Conservation (phyloP, 2,113 vertebrate genomes). For the Polypterus bichir region DNA sequence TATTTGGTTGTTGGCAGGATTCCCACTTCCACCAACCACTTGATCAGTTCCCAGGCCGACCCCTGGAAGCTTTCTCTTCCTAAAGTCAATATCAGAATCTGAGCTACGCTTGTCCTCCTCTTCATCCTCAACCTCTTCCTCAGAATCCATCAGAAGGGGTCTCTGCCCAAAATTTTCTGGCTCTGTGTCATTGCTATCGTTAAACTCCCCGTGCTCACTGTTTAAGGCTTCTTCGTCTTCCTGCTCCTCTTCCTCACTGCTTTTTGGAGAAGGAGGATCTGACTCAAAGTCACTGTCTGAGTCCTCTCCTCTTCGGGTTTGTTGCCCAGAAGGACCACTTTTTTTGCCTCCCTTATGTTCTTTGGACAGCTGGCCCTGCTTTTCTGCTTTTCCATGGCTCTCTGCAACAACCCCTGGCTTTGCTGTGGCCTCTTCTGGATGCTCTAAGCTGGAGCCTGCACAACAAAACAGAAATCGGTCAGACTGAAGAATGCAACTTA, state of each 20-base stretch:
- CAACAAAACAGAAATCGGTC: constrained; percentile 8
- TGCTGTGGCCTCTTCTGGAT: constrained; percentile 37
- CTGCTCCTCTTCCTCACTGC: constrained; percentile 77
- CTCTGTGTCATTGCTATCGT: constrained; percentile 66
- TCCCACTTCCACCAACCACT: constrained; percentile 1
- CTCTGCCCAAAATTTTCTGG: constrained; percentile 79
- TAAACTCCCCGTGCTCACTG: constrained; percentile 68
- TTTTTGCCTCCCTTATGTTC: constrained; percentile 50
- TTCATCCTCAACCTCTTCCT: constrained; percentile 77
- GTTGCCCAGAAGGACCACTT: constrained; percentile 17
- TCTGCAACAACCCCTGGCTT: constrained; percentile 22
- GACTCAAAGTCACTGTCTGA: constrained; percentile 96
- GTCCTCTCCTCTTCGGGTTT: constrained; percentile 45
- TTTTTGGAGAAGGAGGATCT: constrained; percentile 85
- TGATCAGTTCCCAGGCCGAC: constrained; percentile 13
- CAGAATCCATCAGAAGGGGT: constrained; percentile 90
- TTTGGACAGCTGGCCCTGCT: constrained; percentile 30
- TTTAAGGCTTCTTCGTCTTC: constrained; percentile 80
- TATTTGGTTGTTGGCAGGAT: constrained; percentile 8
- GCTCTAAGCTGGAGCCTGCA: constrained; percentile 39
- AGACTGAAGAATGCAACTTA: neutral
- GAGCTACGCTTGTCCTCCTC: constrained; percentile 77
- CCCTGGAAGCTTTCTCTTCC: constrained; percentile 31
- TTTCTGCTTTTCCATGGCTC: constrained; percentile 28
- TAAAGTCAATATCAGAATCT: constrained; percentile 64